phyloP scores from a whole-genome alignment of 1,140 invertebrate species.

The Orchestia grillus region DNA sequence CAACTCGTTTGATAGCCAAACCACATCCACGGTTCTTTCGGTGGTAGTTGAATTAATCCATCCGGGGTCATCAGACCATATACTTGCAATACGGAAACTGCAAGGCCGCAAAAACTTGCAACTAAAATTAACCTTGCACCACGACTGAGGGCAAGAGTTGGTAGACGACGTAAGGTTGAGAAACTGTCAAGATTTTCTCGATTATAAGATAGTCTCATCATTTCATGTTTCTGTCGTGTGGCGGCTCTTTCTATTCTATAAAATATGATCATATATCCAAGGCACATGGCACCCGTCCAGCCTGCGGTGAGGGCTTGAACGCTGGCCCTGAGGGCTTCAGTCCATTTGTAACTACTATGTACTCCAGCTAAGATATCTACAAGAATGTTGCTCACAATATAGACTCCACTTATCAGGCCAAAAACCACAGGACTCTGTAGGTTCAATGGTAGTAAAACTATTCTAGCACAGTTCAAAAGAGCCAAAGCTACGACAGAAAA shows the following conservation, averaged over 20 bases:
- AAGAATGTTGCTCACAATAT: slow-evolving; percentile 51
- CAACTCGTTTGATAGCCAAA: slow-evolving; percentile 57
- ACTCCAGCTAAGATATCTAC: slow-evolving; percentile 58
- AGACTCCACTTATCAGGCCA: slow-evolving; percentile 46
- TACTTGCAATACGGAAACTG: slow-evolving; percentile 53
- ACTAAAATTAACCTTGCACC: slow-evolving; percentile 57
- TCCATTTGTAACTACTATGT: slow-evolving; percentile 38
- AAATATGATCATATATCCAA: slow-evolving; percentile 58
- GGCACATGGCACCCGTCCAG: slow-evolving; percentile 56
- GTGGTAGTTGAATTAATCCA: slow-evolving; percentile 46
- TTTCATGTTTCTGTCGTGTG: slow-evolving; percentile 49
- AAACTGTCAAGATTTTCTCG: slow-evolving; percentile 51
- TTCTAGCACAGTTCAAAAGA: slow-evolving; percentile 55
- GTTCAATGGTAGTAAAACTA: slow-evolving; percentile 54
- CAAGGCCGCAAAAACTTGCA: slow-evolving; percentile 47
- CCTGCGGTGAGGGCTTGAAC: slow-evolving; percentile 57
- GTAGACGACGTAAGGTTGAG: slow-evolving; percentile 47
- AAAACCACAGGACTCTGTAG: slow-evolving; percentile 49
- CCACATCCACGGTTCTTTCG: slow-evolving; percentile 57
- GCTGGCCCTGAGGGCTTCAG: slow-evolving; percentile 54
- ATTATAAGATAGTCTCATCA: slow-evolving; percentile 53
- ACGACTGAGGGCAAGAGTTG: slow-evolving; percentile 22
- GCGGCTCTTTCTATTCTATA: slow-evolving; percentile 57
- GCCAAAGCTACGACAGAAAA: slow-evolving; percentile 57
- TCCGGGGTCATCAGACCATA: slow-evolving; percentile 58